Evolutionary conservation across 2,113 vertebrate genomes (phyloP).

Genomic region (Agapornis roseicollis): DNA sequence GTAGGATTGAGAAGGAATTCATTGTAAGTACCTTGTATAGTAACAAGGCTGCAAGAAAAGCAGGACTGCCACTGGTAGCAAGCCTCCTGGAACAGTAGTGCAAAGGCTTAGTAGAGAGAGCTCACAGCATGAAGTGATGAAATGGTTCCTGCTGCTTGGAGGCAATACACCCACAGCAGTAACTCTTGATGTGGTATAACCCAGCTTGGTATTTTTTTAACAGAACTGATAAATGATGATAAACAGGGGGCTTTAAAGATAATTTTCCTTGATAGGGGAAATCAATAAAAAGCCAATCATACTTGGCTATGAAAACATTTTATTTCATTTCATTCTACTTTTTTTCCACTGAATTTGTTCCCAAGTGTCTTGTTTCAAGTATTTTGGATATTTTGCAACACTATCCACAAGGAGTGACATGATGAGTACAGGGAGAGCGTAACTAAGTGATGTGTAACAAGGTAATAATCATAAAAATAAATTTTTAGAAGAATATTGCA

Average conservation of each 20-base stretch:
- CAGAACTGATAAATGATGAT: background rate
- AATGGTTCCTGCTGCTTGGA: background rate
- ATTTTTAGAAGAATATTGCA: background rate
- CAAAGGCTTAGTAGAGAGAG: background rate
- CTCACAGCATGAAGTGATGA: background rate
- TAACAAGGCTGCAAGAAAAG: background rate
- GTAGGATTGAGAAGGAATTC: background rate
- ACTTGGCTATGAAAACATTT: background rate
- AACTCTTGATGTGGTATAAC: background rate
- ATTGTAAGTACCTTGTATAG: accelerated
- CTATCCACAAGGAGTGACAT: constrained; percentile 10
- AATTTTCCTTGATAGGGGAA: background rate
- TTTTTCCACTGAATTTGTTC: background rate
- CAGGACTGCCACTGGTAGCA: accelerated
- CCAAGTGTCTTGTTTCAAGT: constrained; percentile 23
- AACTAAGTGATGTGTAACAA: constrained; percentile 33
- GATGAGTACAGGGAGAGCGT: background rate
- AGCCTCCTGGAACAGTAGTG: background rate
- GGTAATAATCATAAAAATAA: background rate
- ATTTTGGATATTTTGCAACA: constrained; percentile 10
- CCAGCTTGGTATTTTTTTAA: background rate
- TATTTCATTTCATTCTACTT: background rate
- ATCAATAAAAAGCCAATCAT: constrained; percentile 4
- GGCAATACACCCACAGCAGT: background rate
- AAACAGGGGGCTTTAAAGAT: constrained; percentile 2